Base-by-base conservation (phyloP, 1,140 invertebrate species). In the Cyphomyrmex costatus region DNA sequence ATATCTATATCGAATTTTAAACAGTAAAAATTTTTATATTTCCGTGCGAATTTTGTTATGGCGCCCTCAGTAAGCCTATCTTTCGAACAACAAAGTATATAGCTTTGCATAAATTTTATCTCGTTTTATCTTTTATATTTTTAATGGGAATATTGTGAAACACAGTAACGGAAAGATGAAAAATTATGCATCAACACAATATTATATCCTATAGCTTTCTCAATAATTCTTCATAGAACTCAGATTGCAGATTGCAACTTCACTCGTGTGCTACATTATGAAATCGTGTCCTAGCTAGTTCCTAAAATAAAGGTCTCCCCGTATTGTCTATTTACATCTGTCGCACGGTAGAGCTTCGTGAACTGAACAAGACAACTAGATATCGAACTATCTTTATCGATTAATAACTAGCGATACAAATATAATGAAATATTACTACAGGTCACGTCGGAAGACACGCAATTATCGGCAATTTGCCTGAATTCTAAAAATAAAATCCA, bases 261-360 rank as follows among this genome's bases (percentile, higher is more conserved):
- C 3, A 1, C 19, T 19, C 30, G 21, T 24, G 46, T 56, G 24
- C 77, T 36, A 58, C 79, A 82, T 82, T 82, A 14, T 73, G 19
- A 27, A 42, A 21, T 16, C 56, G 49, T n/a, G n/a, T 27, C 21
- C 49, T 19, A 42, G 49, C 51, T 71, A 27, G 33, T 82, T 82
- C 79, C 24, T 71, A 82, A 82, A 82, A 82, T 82, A 82, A 82
- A 82, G 66, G 36, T 16, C n/a, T n/a, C n/a, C n/a, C 63, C 63
- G 78, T 58, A 82, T 82, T 82, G 78, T 82, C 78, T 82, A 82
- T 71, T 82, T 82, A 66, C 65, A 82, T 30, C 78, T 82, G 46
- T 71, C 78, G 78, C 58, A 21, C 30, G 33, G 24, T 21, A 10
- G 51, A 24, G 58, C 33, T 42, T 68, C 33, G 33, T 6, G 66